Percentiles rank a stretch among this genome's conserved stretches.
phyloP scores from a whole-genome alignment of 30 jellyfish, hydroid and myxozoan species.

The Mastigias papua region DNA sequence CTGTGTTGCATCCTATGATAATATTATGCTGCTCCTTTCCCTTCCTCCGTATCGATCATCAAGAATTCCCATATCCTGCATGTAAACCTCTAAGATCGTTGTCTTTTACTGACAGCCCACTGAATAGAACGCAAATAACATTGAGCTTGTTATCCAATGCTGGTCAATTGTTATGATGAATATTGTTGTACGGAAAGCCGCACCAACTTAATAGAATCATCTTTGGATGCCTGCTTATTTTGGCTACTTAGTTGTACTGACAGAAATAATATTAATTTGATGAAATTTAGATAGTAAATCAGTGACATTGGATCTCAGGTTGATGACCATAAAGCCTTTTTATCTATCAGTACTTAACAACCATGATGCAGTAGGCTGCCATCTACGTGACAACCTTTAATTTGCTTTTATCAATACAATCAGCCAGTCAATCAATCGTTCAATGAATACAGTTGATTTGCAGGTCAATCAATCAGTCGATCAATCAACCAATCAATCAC shows the following conservation, averaged over 20 bases:
- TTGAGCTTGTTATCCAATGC: background rate
- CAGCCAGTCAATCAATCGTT: too few relatives aligned
- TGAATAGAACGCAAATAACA: background rate
- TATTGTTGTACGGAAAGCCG: background rate
- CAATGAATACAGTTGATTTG: too few relatives aligned
- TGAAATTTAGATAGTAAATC: background rate
- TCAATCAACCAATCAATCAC: too few relatives aligned
- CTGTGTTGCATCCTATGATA: too few relatives aligned
- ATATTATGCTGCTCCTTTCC: too few relatives aligned
- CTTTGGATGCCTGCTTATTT: background rate
- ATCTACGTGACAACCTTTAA: too few relatives aligned
- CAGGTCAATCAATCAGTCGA: too few relatives aligned
- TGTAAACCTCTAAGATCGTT: background rate
- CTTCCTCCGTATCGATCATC: too few relatives aligned
- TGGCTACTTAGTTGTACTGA: background rate
- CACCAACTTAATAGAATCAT: background rate
- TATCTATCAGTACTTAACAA: background rate
- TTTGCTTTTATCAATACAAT: too few relatives aligned
- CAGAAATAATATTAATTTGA: background rate
- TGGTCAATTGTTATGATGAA: background rate
- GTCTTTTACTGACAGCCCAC: background rate
- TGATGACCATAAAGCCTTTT: background rate
- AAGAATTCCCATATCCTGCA: too few relatives aligned
- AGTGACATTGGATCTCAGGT: background rate
- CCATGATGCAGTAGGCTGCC: background rate